Conservation (phyloP, 1,140 invertebrate species). For the Heliconius hermathena region DNA sequence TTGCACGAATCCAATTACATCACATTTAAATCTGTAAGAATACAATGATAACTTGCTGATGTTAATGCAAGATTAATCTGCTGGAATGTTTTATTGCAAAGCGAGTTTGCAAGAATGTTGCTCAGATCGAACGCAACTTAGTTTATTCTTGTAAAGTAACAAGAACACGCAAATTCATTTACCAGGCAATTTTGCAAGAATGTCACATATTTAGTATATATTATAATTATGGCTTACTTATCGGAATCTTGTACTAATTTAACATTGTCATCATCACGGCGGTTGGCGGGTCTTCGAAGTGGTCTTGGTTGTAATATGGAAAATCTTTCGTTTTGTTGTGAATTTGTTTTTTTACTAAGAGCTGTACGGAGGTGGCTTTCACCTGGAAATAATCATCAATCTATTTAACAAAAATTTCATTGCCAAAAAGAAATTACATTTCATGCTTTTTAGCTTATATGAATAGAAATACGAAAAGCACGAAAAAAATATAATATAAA, state of each 20-base stretch:
- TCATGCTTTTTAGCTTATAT: no score
- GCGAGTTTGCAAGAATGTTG: conserved; percentile 10
- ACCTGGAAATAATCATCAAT: conserved; percentile 54
- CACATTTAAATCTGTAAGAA: neutral
- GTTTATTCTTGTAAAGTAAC: conserved; percentile 2
- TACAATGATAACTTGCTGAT: neutral
- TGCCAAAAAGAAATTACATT: no score
- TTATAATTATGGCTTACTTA: conserved; percentile 55
- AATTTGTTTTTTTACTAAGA: conserved; percentile 60
- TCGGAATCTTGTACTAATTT: conserved; percentile 72
- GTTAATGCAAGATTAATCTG: neutral
- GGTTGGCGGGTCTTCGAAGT: conserved; percentile 53
- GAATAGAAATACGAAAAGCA: no score
- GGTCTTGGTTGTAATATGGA: conserved; percentile 73
- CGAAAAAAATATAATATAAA: no score
- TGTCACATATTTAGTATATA: neutral
- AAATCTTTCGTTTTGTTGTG: conserved; percentile 64
- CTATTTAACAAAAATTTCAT: no score
- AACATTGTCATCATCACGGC: conserved; percentile 70
- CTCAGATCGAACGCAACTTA: neutral
- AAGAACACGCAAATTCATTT: conserved; percentile 1
- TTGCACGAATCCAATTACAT: neutral
- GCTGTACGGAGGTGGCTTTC: conserved; percentile 75
- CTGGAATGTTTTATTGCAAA: neutral
- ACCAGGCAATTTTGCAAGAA: conserved; percentile 4